Evolutionary conservation across 2,888 invertebrate genomes (phyloP).

Genomic region (Lepidocyrtinus sp.): DNA sequence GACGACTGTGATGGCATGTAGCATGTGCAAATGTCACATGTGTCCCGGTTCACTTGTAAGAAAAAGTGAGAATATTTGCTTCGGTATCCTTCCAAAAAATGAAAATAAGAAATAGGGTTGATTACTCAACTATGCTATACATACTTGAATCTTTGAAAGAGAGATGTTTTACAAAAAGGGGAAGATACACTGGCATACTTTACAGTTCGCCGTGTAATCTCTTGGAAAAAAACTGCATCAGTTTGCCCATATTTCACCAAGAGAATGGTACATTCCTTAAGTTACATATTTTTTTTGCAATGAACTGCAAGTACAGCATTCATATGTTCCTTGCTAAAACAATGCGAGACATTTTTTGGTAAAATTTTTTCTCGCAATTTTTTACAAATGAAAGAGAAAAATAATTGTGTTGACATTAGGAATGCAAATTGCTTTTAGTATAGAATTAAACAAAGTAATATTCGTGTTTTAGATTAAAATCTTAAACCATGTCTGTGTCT

Average conservation of each 20-base stretch:
- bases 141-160: too few relatives aligned
- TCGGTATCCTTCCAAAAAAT: constrained; percentile 11
- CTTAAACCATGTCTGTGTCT: too few relatives aligned
- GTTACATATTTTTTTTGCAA: background rate
- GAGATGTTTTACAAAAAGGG: constrained; percentile 4
- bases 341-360: background rate
- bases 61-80: background rate
- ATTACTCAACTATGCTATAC: too few relatives aligned
- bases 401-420: background rate
- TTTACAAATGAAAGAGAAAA: constrained; percentile 4
- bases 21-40: constrained; percentile 61
- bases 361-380: constrained; percentile 4
- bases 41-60: constrained; percentile 54
- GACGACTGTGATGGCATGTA: constrained; percentile 41
- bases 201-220: background rate
- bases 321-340: background rate
- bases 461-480: too few relatives aligned
- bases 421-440: constrained; percentile 1
- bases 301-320: background rate
- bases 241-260: background rate
- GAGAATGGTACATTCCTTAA: background rate
- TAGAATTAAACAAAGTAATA: too few relatives aligned
- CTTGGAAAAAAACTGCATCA: background rate
- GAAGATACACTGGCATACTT: constrained; percentile 6
- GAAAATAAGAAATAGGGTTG: constrained; percentile 3